Evolutionary conservation across 2,888 invertebrate genomes (phyloP).

Genomic region (Girardia tigrina): DNA sequence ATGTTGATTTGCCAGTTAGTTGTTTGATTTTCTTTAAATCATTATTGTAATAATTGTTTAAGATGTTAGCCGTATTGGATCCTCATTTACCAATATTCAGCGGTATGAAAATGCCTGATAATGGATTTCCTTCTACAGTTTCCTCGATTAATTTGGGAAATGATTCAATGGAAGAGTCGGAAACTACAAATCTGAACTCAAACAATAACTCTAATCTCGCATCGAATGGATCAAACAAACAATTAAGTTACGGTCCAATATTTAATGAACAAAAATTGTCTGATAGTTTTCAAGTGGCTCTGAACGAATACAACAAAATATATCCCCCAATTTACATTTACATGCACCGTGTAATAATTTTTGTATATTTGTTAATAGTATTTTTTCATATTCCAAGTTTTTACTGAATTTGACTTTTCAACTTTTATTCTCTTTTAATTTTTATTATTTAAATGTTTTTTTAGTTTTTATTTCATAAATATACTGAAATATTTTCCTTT

Average conservation of each 20-base stretch:
- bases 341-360: constrained; percentile 42
- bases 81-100: neutral
- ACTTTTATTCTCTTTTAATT: too few species aligned
- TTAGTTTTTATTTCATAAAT: too few species aligned
- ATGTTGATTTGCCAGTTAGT: neutral
- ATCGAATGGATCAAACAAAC: neutral
- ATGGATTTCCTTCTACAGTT: neutral
- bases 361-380: too few species aligned
- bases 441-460: too few species aligned
- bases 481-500: too few species aligned
- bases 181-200: neutral
- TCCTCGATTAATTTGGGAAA: neutral
- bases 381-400: too few species aligned
- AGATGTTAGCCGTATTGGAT: neutral
- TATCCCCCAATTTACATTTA: constrained; percentile 46
- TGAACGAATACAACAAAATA: constrained; percentile 49
- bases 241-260: neutral
- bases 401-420: too few species aligned
- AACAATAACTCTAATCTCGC: neutral
- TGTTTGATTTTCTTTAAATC: neutral
- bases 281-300: constrained; percentile 38
- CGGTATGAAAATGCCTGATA: neutral
- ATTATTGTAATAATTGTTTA: neutral
- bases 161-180: neutral
- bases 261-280: neutral